Evolutionary conservation across 2,888 invertebrate species (phyloP).

Genomic region (Tetranychus truncatus): DNA sequence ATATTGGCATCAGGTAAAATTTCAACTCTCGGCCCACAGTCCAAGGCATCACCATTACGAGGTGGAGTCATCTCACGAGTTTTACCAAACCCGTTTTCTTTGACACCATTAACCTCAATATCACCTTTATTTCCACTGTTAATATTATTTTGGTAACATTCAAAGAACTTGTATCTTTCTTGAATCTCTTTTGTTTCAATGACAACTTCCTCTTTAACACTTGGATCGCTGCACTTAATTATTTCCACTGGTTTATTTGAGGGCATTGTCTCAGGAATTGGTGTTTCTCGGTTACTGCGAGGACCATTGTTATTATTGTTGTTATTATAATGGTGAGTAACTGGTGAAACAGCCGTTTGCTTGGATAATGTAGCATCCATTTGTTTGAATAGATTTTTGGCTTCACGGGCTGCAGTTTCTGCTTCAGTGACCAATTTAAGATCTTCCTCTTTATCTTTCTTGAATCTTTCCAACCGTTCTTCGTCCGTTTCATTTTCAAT

Average conservation of each 20-base stretch:
- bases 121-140: conserved; percentile 18
- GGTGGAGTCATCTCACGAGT: conserved; percentile 70
- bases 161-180: conserved; percentile 49
- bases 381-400: conserved; percentile 64
- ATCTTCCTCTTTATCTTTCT: conserved; percentile 46
- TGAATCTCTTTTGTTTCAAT: conserved; percentile 64
- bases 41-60: conserved; percentile 46
- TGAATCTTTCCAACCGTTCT: conserved; percentile 38
- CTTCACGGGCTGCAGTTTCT: conserved; percentile 51
- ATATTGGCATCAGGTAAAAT: conserved; percentile 5
- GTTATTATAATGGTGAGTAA: background rate
- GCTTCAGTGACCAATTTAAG: conserved; percentile 30
- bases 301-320: conserved; percentile 20
- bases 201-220: conserved; percentile 46
- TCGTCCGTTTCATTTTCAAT: conserved; percentile 28
- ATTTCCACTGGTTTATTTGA: conserved; percentile 22
- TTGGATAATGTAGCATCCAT: conserved; percentile 56
- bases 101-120: conserved; percentile 4
- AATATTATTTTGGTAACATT: conserved; percentile 22
- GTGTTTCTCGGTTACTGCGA: conserved; percentile 7
- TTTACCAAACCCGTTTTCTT: conserved; percentile 37
- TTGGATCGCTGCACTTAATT: conserved; percentile 26
- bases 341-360: conserved; percentile 15
- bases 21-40: conserved; percentile 35
- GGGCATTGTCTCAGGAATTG: conserved; percentile 17